Base-by-base conservation (phyloP, 2,797 vertebrate genomes). In the Gymnopithys bicolor region DNA sequence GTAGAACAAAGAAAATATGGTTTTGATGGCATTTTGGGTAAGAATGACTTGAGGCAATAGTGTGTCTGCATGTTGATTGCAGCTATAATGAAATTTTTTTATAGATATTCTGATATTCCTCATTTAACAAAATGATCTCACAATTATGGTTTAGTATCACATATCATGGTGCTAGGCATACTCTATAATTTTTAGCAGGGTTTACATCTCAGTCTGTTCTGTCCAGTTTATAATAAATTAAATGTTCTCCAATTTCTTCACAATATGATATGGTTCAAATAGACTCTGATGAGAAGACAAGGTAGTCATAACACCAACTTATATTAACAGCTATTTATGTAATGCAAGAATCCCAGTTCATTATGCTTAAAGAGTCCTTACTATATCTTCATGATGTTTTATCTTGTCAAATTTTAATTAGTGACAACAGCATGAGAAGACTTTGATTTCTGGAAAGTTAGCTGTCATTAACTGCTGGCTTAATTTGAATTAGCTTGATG, bases 391-490 rank as follows among this genome's bases (percentile, higher is more conserved):
- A 41, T 55, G 43, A n/a, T 77, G 37, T 84, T 94, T 93, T 73
- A 66, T 70, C 43, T 82, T 84, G 77, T 92, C 95, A 88, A 24
- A 19, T 94, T 92, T 87, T 96, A 94, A 95, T 97, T 94, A 94
- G 49, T 32, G 77, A 35, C 84, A 96, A 41, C 25, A 96, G 69
- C 77, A 87, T 88, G 74, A 87, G 73, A 93, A 71, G 69, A 37
- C 69, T 94, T 97, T 93, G 66, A 64, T 95, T 96, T 96, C 84
- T 89, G 62, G n/a, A 89, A 89, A 93, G 74, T 69, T 77, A 94
- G 14, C 51, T 94, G 89, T 89, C 78, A 91, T 97, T 97, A 97
- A 90, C 78, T 94, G 77, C 69, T 93, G 91, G 52, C 55, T 94
- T 97, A 95, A 96, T 94, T 78, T 83, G 53, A 95, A 75, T 91